Base-by-base conservation (phyloP, 2,888 invertebrate species). In the Actias luna region DNA sequence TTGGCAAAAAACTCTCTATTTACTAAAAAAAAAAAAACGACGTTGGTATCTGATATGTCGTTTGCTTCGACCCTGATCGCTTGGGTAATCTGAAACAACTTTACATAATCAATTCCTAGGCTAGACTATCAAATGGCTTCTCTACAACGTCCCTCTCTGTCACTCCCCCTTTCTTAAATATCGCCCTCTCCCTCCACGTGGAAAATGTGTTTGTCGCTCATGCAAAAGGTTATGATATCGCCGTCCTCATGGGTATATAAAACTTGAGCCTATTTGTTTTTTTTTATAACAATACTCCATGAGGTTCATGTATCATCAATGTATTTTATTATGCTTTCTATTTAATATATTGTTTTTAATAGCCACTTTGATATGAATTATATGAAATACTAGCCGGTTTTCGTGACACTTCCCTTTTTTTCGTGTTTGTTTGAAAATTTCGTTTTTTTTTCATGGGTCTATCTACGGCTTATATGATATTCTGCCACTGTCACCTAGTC, bases 101-200 rank as follows among this genome's bases (percentile, higher is more conserved):
- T n/a, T 25, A 50, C 22, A 12, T 50, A 50, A 50, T 50, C 46
- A 50, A 50, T 50, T 50, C 46, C 46, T 50, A 50, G 46, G 46
- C 46, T 50, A 50, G 46, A 50, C 46, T 50, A 50, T 12, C 22
- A 50, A 50, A 50, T 50, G 46, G 46, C 46, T 50, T 50, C 46
- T 22, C 46, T 39, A 25, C 12, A 50, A 25, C 22, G 46, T 25
- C 25, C 16, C 10, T 25, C 46, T 50, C 25, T 22, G 5, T 50
- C 10, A 25, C 46, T 25, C 25, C 2, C 46, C 8, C 10, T 50
- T 50, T 25, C 25, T 50, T 10, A 2, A 25, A 12, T 50, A 25
- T 22, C 25, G 22, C 46, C 25, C 10, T 50, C 25, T 42, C 46
- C 3, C 12, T 46, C 3, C 22, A 7, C 46, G 25, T 50, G 46